Evolutionary conservation across 53 echinoderm and acorn worm species (phyloP), one percentile per base, ranked within the genome.

Genomic region (Echinarachnius parma): DNA sequence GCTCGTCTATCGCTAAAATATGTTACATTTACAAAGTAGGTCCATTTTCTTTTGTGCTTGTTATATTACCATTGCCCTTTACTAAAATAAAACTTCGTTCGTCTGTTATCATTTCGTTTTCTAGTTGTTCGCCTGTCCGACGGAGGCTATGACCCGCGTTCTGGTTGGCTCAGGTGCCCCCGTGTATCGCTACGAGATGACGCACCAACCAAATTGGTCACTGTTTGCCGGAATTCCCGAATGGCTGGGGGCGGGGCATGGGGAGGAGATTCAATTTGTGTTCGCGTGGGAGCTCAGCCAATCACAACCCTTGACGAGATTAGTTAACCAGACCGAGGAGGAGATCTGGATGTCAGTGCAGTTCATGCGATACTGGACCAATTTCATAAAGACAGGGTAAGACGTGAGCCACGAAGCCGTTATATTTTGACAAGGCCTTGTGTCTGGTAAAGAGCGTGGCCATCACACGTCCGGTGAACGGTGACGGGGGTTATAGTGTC

Each of bases 201-300:
- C 84, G 1, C 89, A 81, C 32, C 81, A 66, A 21, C 89, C 89
- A 15, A 25, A 21, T 14, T 49, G 31, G 21, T 74, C 80, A 2
- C 13, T 83, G 4, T 59, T 19, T 9, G 71, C 54, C 3, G 21
- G 27, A 1, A 4, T 77, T 2, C 89, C 85, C 0, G 69, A 36
- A 16, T 89, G 89, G 89, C 7, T 85, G 42, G 89, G 89, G 4
- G 85, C 81, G 28, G 67, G 60, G 4, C 89, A 89, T 39, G 89
- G 71, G 0, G 89, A 89, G 62, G 89, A 89, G 20, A 4, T 89
- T 22, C 81, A 46, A 10, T 85, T 62, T 4, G 50, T 89, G 35
- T 89, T 89, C 34, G 63, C 65, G 14, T 78, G 78, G 61, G 82
- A 61, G 7, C 56, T 87, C 25, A 78, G 62, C 28, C 59, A 58